Conservation (phyloP, 1,140 invertebrate genomes). For the Hylyphantes graminicola region DNA sequence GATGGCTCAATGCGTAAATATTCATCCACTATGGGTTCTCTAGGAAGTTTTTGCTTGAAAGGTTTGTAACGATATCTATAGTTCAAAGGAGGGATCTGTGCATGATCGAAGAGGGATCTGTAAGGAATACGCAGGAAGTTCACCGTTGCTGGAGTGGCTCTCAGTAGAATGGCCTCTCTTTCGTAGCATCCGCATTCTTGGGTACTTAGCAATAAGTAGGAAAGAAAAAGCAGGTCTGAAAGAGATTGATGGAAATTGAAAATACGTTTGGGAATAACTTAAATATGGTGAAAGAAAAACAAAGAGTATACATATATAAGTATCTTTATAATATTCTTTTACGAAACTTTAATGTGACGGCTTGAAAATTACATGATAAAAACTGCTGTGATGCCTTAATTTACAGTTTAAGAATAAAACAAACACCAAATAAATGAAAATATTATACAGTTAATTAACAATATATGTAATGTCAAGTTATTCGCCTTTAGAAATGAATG, state of each 20-base stretch:
- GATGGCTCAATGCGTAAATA: conserved; percentile 49
- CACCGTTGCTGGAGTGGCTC: conserved; percentile 4
- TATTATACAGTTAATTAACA: no score
- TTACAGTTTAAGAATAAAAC: no score
- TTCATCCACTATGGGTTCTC: neutral
- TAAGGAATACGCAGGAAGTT: conserved; percentile 4
- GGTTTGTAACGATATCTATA: neutral
- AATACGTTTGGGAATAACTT: neutral
- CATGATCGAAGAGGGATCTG: neutral
- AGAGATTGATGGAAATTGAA: neutral
- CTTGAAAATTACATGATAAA: neutral
- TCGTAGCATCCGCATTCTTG: no score
- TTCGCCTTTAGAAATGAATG: no score
- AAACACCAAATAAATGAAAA: no score
- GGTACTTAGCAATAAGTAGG: neutral
- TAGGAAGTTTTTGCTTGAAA: conserved; percentile 3
- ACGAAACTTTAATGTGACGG: neutral
- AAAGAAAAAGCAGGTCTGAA: conserved; percentile 12
- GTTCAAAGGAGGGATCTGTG: neutral
- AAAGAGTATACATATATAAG: neutral
- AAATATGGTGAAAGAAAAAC: neutral
- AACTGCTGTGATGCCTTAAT: no score
- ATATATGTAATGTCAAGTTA: no score
- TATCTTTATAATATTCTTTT: neutral
- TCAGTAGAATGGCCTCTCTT: conserved; percentile 14